Base-by-base conservation (phyloP, 2,888 invertebrate genomes). In the Dicyrtoma fusca region DNA sequence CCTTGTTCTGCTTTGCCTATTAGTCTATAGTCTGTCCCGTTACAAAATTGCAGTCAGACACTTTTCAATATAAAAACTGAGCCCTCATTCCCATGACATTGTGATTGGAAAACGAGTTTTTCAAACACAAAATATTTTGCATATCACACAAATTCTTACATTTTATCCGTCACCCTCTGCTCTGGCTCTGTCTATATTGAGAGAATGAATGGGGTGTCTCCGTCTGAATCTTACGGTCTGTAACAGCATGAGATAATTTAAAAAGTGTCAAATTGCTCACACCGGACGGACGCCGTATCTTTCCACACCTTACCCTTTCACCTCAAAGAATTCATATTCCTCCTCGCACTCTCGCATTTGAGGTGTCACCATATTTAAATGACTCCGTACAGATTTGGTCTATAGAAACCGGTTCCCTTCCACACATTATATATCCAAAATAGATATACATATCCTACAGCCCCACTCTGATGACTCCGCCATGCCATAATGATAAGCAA, bases 331-430 rank as follows among this genome's bases (percentile, higher is more conserved):
- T 42, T 34, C 34, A 62, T 49, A 34, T 34, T 34, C 34, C 4
- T 34, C 3, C 34, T 34, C 34, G 34, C 8, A 34, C 34, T 34
- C 34, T 34, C 23, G 59, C 19, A 49, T 70, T 51, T 42, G 42
- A 66, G 66, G 62, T 70, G 70, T 70, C 70, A 70, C 70, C 70
- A 63, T 61, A 70, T 64, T 64, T 59, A 69, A 69, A 70, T 70
- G 55, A 55, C 34, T 34, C 34, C 34, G 57, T 57, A 57, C 57
- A 57, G 57, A 57, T 57, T 57, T 25, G 57, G 57, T 13, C 21
- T 57, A 5, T 34, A 34, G 34, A 34, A 34, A 34, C 34, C 57
- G 57, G 57, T 57, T 57, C 57, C 25, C 34, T 34, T 34, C 34
- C 8, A 8, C 3, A 34, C 34, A 8, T 34, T 34, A 34, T 8